Percentiles rank a stretch among this genome's conserved stretches.
These are phyloP conservation scores for Radopholus similis DNA, from an alignment of 1,140 invertebrate species.

Conservation along the genomic window DNA sequence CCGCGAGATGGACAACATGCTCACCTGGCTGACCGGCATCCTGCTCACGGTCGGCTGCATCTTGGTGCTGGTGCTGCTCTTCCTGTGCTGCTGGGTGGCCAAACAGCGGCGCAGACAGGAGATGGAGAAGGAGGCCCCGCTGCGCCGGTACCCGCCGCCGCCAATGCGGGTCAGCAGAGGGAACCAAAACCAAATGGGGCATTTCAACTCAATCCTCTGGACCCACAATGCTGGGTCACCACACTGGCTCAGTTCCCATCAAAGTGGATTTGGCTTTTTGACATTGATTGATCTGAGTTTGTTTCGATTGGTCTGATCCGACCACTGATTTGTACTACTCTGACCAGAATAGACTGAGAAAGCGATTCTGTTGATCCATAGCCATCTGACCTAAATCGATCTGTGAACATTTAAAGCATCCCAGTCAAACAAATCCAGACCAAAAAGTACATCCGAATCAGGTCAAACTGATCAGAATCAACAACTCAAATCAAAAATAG, in stretches of 20 bases:
- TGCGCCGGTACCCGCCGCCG: not conserved
- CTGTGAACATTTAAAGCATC: too few relatives aligned
- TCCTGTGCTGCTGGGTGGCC: constrained; percentile 45
- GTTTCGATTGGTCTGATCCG: too few relatives aligned
- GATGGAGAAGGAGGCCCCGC: constrained; percentile 6
- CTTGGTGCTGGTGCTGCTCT: constrained; percentile 38
- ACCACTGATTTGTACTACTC: too few relatives aligned
- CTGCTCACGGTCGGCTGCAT: constrained; percentile 41
- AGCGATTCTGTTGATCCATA: too few relatives aligned
- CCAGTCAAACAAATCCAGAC: too few relatives aligned
- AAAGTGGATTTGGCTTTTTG: not conserved
- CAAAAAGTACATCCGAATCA: too few relatives aligned
- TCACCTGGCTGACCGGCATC: constrained; percentile 54
- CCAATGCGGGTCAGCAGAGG: not conserved
- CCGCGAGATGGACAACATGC: constrained; percentile 53
- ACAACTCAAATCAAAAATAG: too few relatives aligned
- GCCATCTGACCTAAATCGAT: too few relatives aligned
- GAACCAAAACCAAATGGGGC: not conserved
- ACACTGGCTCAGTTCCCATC: not conserved
- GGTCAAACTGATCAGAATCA: too few relatives aligned
- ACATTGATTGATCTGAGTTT: too few relatives aligned
- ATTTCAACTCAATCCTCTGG: not conserved
- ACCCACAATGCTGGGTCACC: not conserved
- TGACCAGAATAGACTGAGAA: too few relatives aligned
- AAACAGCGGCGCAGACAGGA: constrained; percentile 30